Evolutionary conservation across 2,888 invertebrate species (phyloP), one percentile per base, ranked within the genome.

Genomic region (Drosophila peninsularis): DNA sequence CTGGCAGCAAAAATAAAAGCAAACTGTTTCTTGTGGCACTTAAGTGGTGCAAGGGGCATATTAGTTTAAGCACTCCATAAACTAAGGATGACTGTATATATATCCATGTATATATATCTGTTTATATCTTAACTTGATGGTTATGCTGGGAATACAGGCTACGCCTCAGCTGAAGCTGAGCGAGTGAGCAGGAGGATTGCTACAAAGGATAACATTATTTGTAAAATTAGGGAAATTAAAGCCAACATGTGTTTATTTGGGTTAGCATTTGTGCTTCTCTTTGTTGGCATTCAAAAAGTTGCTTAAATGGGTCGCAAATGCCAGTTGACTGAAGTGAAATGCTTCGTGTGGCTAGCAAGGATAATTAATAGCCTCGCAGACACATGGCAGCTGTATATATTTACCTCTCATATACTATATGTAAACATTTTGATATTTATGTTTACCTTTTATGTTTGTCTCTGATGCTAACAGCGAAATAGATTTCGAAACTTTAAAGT

Each of bases 1-100:
- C 34, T 14, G 47, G 17, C 13, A 17, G 1, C 11, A 11, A 19
- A 62, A 32, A 50, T 19, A 36, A 50, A 36, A 36, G 34, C 11
- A 36, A 36, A 27, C 37, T 24, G 36, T 24, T 24, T 37, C 58
- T 24, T 14, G 7, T 41, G 30, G 10, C 45, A 32, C 50, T 58
- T 50, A 53, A 49, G 67, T 19, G 19, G 14, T 44, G 36, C 50
- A 41, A 24, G 57, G 58, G 71, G 64, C 76, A 47, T 62, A 45
- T 64, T 24, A 34, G 57, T n/a, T 21, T 13, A 30, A 17, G 30
- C 30, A 47, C 19, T 17, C 27, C 27, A 30, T 11, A 17, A 5
- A 30, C n/a, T 27, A 2, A 27, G 9, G 3, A 14, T 14, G 6
- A 14, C 36, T 62, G 11, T 32, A 13, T 6, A 32, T 32, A 36